Percentiles rank a stretch among this genome's conserved stretches.
Conservation (phyloP, 2,888 invertebrate species). For the Phytoseiulus persimilis region DNA sequence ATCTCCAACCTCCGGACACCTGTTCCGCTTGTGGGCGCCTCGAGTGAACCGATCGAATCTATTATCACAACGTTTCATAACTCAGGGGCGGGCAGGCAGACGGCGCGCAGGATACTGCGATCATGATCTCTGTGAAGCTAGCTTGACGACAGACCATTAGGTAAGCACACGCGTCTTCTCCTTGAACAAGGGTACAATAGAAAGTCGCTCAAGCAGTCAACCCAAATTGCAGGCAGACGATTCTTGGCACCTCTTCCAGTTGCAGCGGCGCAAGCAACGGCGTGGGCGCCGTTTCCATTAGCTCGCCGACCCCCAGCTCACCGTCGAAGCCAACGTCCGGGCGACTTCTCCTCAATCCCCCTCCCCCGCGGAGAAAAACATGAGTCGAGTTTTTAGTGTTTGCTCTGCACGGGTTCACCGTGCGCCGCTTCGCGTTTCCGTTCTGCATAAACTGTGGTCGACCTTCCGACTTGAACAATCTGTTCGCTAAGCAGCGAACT, state of each 20-base stretch:
- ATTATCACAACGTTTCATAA: background rate
- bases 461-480: background rate
- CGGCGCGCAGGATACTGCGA: background rate
- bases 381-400: background rate
- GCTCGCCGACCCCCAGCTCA: background rate
- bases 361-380: background rate
- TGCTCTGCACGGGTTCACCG: background rate
- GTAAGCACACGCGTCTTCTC: background rate
- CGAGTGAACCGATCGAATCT: background rate
- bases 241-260: background rate
- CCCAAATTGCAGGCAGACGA: background rate
- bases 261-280: background rate
- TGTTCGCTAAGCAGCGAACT: background rate
- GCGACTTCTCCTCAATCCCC: background rate
- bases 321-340: background rate
- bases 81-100: background rate
- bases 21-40: background rate
- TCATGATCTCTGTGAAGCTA: background rate
- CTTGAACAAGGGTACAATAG: background rate
- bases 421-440: background rate
- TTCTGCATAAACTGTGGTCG: background rate
- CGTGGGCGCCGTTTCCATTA: background rate
- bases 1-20: background rate
- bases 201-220: background rate
- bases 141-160: conserved; percentile 5